Percentiles rank a stretch among this genome's conserved stretches.
phyloP scores from a whole-genome alignment of 1,140 invertebrate species.

The Saxidomus purpurata region DNA sequence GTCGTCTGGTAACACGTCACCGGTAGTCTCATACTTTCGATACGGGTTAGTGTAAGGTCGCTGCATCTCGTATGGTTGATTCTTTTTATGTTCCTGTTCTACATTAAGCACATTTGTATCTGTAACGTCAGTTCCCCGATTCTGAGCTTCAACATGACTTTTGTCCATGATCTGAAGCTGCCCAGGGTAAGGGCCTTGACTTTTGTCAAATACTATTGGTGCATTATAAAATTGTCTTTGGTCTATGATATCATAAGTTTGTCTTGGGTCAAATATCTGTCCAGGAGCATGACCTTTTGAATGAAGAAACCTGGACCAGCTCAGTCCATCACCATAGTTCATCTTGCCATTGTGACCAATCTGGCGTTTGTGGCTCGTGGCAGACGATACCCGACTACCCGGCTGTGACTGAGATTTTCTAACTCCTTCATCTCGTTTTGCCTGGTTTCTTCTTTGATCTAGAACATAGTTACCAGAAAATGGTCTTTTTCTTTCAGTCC shows the following conservation, averaged over 20 bases:
- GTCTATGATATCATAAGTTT: neutral
- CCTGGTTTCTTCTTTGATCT: neutral
- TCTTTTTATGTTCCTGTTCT: slow-evolving; percentile 37
- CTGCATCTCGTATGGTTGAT: slow-evolving; percentile 8
- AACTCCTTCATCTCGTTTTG: slow-evolving; percentile 26
- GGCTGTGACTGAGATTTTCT: slow-evolving; percentile 62
- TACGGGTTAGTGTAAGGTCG: slow-evolving; percentile 56
- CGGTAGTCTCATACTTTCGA: slow-evolving; percentile 1
- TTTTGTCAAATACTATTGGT: slow-evolving; percentile 22
- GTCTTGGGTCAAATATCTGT: slow-evolving; percentile 32
- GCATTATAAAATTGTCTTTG: neutral
- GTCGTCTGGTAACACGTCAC: slow-evolving; percentile 6
- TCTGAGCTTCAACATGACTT: slow-evolving; percentile 21
- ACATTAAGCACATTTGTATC: neutral
- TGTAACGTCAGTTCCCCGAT: neutral
- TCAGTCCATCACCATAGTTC: slow-evolving; percentile 44
- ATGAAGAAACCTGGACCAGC: slow-evolving; percentile 53
- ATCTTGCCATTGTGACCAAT: slow-evolving; percentile 57
- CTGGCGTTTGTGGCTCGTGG: slow-evolving; percentile 46
- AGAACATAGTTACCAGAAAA: slow-evolving; percentile 63
- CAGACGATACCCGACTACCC: slow-evolving; percentile 58
- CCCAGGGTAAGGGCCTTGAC: slow-evolving; percentile 20
- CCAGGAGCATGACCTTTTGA: slow-evolving; percentile 50
- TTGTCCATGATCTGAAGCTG: slow-evolving; percentile 58
- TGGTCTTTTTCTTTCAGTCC: slow-evolving; percentile 30